phyloP scores from a whole-genome alignment of 2,888 invertebrate species.

The Mythimna impura region DNA sequence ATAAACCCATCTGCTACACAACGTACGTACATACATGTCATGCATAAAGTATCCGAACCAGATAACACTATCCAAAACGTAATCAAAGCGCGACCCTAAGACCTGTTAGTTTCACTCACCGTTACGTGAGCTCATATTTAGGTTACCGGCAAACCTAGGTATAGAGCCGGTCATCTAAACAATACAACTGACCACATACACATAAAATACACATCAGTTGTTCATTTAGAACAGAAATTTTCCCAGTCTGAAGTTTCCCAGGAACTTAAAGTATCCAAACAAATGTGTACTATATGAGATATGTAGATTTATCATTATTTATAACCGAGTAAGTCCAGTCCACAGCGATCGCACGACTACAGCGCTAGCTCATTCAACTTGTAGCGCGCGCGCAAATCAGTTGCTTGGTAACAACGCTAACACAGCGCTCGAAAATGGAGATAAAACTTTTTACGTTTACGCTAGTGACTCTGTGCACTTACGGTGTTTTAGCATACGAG shows the following conservation, averaged over 20 bases:
- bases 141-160: conserved; percentile 28
- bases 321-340: conserved; percentile 49
- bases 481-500: conserved; percentile 40
- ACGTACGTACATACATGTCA: background rate
- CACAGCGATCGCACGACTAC: background rate
- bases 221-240: conserved; percentile 20
- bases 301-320: conserved; percentile 44
- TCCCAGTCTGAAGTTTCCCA: conserved; percentile 4
- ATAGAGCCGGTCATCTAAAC: background rate
- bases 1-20: background rate
- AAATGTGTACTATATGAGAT: conserved; percentile 34
- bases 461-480: conserved; percentile 58
- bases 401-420: conserved; percentile 19
- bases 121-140: conserved; percentile 42
- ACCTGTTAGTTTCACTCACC: conserved; percentile 32
- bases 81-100: conserved; percentile 33
- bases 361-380: conserved; percentile 45
- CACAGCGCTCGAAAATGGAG: conserved; percentile 64
- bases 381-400: conserved; percentile 47
- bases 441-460: conserved; percentile 65
- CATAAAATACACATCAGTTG: background rate
- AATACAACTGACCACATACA: background rate
- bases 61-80: conserved; percentile 45
- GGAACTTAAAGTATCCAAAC: conserved; percentile 40
- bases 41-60: background rate